These are phyloP conservation scores for Dryococelus australis DNA, from an alignment of 2,888 invertebrate genomes.

Conservation along the genomic window DNA sequence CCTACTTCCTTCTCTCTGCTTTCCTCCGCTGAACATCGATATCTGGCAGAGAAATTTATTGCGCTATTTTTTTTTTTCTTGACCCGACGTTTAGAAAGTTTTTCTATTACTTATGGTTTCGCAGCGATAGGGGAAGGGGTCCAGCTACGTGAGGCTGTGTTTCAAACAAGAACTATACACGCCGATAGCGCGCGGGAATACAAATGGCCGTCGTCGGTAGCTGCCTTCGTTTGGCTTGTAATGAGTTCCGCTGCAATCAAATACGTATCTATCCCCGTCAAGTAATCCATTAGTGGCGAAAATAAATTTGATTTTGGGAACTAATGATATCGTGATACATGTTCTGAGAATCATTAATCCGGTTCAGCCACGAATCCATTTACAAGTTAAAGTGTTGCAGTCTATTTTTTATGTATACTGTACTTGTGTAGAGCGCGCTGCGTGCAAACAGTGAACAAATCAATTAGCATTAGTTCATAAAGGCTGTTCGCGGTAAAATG, in stretches of 20 bases:
- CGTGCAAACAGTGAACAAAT: too few relatives aligned
- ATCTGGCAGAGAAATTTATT: slow-evolving; percentile 1
- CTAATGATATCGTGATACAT: too few relatives aligned
- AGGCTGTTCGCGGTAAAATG: too few relatives aligned
- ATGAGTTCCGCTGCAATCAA: not conserved
- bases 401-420: too few relatives aligned
- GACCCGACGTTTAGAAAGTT: not conserved
- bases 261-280: not conserved
- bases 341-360: too few relatives aligned
- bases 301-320: too few relatives aligned
- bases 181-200: not conserved
- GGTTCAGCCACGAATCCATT: too few relatives aligned
- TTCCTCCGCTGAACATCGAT: not conserved
- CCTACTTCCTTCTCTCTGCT: not conserved
- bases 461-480: too few relatives aligned
- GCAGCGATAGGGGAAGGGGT: not conserved
- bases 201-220: not conserved
- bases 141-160: not conserved
- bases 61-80: not conserved
- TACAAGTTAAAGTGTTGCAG: too few relatives aligned
- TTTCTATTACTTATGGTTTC: slow-evolving; percentile 7
- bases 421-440: too few relatives aligned
- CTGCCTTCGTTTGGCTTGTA: not conserved
- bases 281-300: too few relatives aligned
- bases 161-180: not conserved